phyloP scores from a whole-genome alignment of 2,888 invertebrate genomes.

The Hirtodrosophila histrioides region DNA sequence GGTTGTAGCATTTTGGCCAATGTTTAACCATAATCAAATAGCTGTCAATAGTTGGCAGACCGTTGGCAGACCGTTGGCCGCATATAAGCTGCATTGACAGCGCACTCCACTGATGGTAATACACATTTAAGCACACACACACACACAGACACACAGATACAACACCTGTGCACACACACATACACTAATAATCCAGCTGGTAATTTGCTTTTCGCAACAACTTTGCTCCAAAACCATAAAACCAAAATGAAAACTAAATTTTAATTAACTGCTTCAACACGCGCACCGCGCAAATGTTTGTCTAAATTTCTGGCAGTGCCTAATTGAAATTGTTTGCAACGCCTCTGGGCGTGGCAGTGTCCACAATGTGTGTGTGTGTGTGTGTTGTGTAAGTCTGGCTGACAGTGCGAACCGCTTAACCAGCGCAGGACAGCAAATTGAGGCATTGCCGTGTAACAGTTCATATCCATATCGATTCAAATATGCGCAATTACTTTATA shows the following conservation, averaged over 20 bases:
- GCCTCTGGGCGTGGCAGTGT: constrained; percentile 25
- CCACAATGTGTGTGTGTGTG: not conserved
- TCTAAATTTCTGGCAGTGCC: constrained; percentile 11
- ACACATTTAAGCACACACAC: constrained; percentile 11
- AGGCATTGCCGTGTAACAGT: constrained; percentile 14
- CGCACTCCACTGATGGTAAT: constrained; percentile 18
- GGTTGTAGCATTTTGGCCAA: constrained; percentile 48
- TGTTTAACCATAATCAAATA: constrained; percentile 69
- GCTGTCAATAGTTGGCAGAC: constrained; percentile 53
- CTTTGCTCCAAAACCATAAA: constrained; percentile 34
- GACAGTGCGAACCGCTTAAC: constrained; percentile 12
- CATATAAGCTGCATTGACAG: constrained; percentile 51
- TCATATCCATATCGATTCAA: constrained; percentile 7
- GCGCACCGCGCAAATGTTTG: constrained; percentile 29
- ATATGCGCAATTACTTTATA: constrained; percentile 30
- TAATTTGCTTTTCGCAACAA: constrained; percentile 12
- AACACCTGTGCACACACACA: not conserved
- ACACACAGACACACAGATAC: constrained; percentile 8
- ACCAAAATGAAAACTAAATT: constrained; percentile 69
- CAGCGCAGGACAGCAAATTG: constrained; percentile 13
- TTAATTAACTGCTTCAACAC: constrained; percentile 67
- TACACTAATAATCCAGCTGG: constrained; percentile 10
- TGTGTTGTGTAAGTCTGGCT: not conserved
- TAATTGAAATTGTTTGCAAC: constrained; percentile 47
- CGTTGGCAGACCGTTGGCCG: constrained; percentile 20